phyloP scores from a whole-genome alignment of 2,113 vertebrate genomes.

The Pteropus alecto region DNA sequence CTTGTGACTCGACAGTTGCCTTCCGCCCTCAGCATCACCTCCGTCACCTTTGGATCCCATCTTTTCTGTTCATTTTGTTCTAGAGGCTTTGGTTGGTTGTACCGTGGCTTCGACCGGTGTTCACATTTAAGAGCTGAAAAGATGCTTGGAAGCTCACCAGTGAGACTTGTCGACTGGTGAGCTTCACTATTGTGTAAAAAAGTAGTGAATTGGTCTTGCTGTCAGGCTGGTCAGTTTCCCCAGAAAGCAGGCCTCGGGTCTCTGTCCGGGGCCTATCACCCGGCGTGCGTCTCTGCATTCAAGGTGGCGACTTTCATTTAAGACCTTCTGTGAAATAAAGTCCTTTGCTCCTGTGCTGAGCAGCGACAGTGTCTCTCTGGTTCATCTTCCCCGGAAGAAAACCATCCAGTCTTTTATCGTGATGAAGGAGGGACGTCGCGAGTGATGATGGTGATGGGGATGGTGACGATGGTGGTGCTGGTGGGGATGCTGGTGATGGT shows the following conservation, averaged over 20 bases:
- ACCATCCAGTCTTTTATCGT: background rate
- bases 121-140: background rate
- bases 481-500: rapidly evolving
- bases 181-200: background rate
- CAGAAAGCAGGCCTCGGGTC: background rate
- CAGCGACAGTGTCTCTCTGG: background rate
- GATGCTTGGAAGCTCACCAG: background rate
- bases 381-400: background rate
- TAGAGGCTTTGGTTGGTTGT: background rate
- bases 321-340: background rate
- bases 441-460: background rate
- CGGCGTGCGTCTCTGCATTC: background rate
- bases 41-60: background rate
- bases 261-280: background rate
- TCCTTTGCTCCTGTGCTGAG: background rate
- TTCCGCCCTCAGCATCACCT: background rate
- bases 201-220: background rate
- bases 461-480: rapidly evolving
- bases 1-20: background rate
- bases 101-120: background rate
- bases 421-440: background rate
- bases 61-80: background rate
- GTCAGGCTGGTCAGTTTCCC: background rate
- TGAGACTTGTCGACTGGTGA: background rate
- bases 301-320: background rate